Evolutionary conservation across 2,888 invertebrate genomes (phyloP), one percentile per base, ranked within the genome.

Genomic region (Cantharis rustica): DNA sequence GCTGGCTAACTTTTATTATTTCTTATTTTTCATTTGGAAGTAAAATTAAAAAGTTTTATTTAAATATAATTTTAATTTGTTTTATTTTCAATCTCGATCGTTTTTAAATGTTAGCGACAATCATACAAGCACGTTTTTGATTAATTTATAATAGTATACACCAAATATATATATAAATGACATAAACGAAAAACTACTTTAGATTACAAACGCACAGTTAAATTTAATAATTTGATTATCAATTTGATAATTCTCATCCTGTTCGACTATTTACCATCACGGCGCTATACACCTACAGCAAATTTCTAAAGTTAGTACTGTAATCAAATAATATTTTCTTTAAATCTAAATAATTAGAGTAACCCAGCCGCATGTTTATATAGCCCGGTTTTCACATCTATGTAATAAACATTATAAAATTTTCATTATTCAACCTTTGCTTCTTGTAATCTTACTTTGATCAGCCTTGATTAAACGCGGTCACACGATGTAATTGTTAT

Each of bases 401-500:
- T 7, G 5, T 5, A 20, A 20, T 20, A 20, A 4, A 23, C 5
- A 13, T n/a, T 64, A 15, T 66, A 23, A 66, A 20, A 66, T n/a
- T 66, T 66, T 13, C 20, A 23, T 23, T 20, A 20, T 66, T 23
- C 20, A 23, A n/a, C 20, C 17, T n/a, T 66, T 23, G 23, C 64
- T 66, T 66, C 20, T n/a, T 66, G 20, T 17, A 66, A 23, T 66
- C n/a, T n/a, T 13, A n/a, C 64, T 17, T 66, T 20, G 64, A 20
- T 17, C 64, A 16, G 23, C 20, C 20, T 66, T 66, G 17, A 66
- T 66, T 66, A 66, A 20, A 66, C 64, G 64, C 9, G 20, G 17
- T 66, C 64, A 20, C n/a, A 66, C n/a, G n/a, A 66, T 66, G 64
- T 66, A 66, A 66, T 66, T 66, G 64, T 66, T 66, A 66, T 66